phyloP scores from a whole-genome alignment of 2,888 invertebrate genomes.

The Ectemnius cavifrons region DNA sequence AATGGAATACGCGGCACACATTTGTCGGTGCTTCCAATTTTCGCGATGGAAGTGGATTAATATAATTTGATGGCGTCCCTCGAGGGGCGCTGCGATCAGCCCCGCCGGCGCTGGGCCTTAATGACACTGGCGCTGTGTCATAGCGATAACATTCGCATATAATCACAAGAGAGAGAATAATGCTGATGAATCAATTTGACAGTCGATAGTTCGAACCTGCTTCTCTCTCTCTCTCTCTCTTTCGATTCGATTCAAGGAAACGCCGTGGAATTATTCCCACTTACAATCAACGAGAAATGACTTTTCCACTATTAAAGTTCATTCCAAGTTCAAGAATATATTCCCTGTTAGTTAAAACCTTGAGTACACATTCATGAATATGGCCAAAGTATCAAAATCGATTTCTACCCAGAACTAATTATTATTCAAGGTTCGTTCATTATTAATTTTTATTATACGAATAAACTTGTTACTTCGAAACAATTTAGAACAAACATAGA shows the following conservation, averaged over 20 bases:
- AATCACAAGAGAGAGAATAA: conserved; percentile 37
- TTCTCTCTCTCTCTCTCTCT: conserved; percentile 3
- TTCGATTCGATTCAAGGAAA: not conserved
- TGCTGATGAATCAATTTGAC: conserved; percentile 57
- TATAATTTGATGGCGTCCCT: conserved; percentile 59
- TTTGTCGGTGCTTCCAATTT: conserved; percentile 51
- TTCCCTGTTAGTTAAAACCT: too few relatives aligned
- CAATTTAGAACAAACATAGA: too few relatives aligned
- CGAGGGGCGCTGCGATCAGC: conserved; percentile 38
- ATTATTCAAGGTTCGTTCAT: too few relatives aligned
- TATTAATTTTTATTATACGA: too few relatives aligned
- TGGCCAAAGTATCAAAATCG: too few relatives aligned
- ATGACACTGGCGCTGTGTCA: not conserved
- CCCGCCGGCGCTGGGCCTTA: conserved; percentile 17
- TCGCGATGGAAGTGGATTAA: conserved; percentile 60
- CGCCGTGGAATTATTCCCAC: too few relatives aligned
- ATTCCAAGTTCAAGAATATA: too few relatives aligned
- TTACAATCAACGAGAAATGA: too few relatives aligned
- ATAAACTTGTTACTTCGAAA: too few relatives aligned
- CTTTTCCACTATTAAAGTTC: too few relatives aligned
- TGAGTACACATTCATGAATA: too few relatives aligned
- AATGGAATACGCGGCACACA: conserved; percentile 18
- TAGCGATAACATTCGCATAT: not conserved
- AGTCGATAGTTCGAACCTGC: not conserved
- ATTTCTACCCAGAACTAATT: too few relatives aligned